phyloP scores from a whole-genome alignment of 1,140 invertebrate genomes.

The Hypothenemus hampei region DNA sequence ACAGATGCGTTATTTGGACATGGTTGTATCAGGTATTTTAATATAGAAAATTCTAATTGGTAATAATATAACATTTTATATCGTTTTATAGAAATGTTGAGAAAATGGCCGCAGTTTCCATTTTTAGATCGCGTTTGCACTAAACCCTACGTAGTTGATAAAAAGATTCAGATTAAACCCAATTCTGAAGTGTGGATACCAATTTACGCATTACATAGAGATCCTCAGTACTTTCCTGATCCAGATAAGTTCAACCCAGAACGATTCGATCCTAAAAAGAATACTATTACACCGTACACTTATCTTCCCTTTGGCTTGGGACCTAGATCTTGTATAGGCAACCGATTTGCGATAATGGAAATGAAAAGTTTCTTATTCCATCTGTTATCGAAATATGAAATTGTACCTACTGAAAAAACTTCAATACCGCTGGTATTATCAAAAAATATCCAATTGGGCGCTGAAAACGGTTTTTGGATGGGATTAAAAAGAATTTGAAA shows the following conservation, averaged over 20 bases:
- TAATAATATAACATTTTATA: no score
- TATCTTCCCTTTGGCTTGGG: constrained; percentile 55
- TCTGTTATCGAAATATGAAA: constrained; percentile 33
- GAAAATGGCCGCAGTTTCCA: constrained; percentile 52
- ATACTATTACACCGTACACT: constrained; percentile 40
- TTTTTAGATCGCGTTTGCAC: constrained; percentile 49
- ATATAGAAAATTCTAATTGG: neutral
- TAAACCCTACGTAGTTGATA: constrained; percentile 47
- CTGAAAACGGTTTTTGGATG: constrained; percentile 43
- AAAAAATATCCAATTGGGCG: constrained; percentile 30
- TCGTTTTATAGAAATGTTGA: constrained; percentile 51
- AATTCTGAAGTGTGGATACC: constrained; percentile 44
- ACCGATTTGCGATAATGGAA: constrained; percentile 34
- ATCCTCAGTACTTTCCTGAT: constrained; percentile 45
- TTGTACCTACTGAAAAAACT: constrained; percentile 32
- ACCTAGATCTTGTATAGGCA: constrained; percentile 43
- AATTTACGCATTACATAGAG: constrained; percentile 51
- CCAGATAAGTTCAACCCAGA: constrained; percentile 50
- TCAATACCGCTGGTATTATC: constrained; percentile 28
- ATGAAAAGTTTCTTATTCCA: constrained; percentile 37
- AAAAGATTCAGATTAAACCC: constrained; percentile 10
- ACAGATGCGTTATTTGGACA: constrained; percentile 38
- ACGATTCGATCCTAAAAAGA: constrained; percentile 45
- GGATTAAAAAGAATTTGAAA: constrained; percentile 23
- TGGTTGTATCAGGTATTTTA: constrained; percentile 36